Evolutionary conservation across 2,888 invertebrate genomes (phyloP), one percentile per base, ranked within the genome.

Genomic region (Arrhopalites spinosus): DNA sequence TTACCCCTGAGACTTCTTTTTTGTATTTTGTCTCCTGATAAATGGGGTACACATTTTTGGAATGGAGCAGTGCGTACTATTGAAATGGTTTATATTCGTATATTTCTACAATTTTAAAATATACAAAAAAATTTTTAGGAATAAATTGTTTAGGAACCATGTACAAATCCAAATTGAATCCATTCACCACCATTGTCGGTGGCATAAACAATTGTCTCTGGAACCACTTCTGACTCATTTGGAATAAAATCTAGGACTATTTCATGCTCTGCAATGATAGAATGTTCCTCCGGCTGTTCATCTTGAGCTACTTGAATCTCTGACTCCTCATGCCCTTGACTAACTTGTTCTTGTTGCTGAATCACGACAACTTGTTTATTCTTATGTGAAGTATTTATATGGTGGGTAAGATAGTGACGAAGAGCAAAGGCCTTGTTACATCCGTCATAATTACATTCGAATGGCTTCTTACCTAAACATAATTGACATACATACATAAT

Each of bases 371-470:
- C 20, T 2, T 56, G 53, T 47, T 47, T 47, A n/a, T 70, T 69
- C 30, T 69, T 70, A 27, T 70, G 69, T 25, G 8, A 27, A 7
- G 11, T 27, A 70, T 70, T 70, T 17, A 56, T 70, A 30, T 70
- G 69, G 27, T 70, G 69, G 20, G 53, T 70, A 1, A 70, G 25
- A 36, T 70, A 56, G n/a, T 70, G 69, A 29, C 27, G 25, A 3
- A 56, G 56, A 2, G 69, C 53, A 70, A 70, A 70, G 11, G 1
- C 8, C n/a, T 56, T 53, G 1, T 27, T 25, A 47, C 69, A 56
- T 13, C 8, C 13, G n/a, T n/a, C n/a, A n/a, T n/a, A n/a, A n/a
- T n/a, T n/a, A 53, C 53, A 70, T 29, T 47, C 27, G 25, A 29
- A 29, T 25, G 69, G 69, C 25, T 70, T 70, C 20, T 30, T 3